A percentile compares a stretch with the other conserved stretches of the same genome.
phyloP scores from a whole-genome alignment of 1,140 invertebrate genomes.

The Anastrepha obliqua region DNA sequence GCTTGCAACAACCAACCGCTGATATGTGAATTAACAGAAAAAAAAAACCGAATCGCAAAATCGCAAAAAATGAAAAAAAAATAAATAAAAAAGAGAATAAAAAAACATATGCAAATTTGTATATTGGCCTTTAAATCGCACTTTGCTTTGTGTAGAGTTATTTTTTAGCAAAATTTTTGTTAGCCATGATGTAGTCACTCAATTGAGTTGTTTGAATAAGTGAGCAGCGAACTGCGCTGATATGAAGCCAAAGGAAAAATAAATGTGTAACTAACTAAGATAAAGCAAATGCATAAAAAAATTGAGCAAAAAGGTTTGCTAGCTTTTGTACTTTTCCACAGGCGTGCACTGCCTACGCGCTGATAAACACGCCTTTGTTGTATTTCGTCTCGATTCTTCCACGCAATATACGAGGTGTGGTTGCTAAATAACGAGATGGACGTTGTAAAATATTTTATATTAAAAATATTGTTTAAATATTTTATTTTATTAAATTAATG shows the following conservation, averaged over 20 bases:
- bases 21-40: background rate
- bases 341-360: background rate
- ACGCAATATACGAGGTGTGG: too few species aligned
- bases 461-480: too few species aligned
- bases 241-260: background rate
- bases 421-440: too few species aligned
- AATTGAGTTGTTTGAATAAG: conserved; percentile 9
- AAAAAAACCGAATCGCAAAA: too few species aligned
- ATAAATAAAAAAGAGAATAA: too few species aligned
- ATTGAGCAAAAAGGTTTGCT: background rate
- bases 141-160: too few species aligned
- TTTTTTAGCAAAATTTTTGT: too few species aligned
- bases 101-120: background rate
- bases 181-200: background rate
- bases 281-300: background rate
- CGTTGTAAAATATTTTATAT: too few species aligned
- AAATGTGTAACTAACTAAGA: conserved; percentile 21
- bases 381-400: background rate
- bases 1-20: background rate
- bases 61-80: too few species aligned
- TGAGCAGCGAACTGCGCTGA: background rate
- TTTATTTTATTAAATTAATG: too few species aligned
- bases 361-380: conserved; percentile 27
- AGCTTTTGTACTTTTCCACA: conserved; percentile 14
- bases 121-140: too few species aligned